phyloP scores from a whole-genome alignment of 2,888 invertebrate species.

The Chrysopilus asiliformis region DNA sequence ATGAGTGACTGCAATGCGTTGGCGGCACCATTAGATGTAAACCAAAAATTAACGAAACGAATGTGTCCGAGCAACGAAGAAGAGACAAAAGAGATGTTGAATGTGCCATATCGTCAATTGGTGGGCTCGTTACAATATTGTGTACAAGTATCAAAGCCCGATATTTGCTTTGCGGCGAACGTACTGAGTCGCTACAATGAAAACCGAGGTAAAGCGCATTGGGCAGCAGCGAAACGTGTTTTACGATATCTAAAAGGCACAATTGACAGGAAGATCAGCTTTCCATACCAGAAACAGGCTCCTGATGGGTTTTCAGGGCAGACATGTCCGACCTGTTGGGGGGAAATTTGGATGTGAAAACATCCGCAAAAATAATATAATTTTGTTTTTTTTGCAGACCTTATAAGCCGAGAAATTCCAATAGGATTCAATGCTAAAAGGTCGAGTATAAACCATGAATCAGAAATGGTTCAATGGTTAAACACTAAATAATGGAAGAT shows the following conservation, averaged over 20 bases:
- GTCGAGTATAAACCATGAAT: no score
- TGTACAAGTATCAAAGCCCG: background rate
- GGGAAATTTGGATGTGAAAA: no score
- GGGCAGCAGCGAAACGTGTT: background rate
- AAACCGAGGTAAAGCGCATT: background rate
- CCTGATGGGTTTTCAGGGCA: no score
- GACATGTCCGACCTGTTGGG: no score
- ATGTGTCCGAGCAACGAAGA: background rate
- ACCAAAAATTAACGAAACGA: background rate
- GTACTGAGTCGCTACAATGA: background rate
- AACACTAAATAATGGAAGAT: slow-evolving; percentile 7
- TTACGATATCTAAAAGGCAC: background rate
- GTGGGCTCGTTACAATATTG: background rate
- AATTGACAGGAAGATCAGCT: no score
- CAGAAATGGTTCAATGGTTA: no score
- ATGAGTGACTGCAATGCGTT: background rate
- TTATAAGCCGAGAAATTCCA: no score
- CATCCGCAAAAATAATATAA: no score
- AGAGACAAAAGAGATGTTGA: background rate
- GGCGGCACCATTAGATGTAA: background rate
- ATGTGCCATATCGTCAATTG: background rate
- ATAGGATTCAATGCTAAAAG: no score
- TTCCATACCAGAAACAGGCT: no score
- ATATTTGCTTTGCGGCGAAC: background rate
- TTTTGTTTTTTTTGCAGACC: no score